A percentile compares a stretch with the other conserved stretches of the same genome.
phyloP scores from a whole-genome alignment of 2,113 vertebrate genomes.

The Larimichthys polyactis region DNA sequence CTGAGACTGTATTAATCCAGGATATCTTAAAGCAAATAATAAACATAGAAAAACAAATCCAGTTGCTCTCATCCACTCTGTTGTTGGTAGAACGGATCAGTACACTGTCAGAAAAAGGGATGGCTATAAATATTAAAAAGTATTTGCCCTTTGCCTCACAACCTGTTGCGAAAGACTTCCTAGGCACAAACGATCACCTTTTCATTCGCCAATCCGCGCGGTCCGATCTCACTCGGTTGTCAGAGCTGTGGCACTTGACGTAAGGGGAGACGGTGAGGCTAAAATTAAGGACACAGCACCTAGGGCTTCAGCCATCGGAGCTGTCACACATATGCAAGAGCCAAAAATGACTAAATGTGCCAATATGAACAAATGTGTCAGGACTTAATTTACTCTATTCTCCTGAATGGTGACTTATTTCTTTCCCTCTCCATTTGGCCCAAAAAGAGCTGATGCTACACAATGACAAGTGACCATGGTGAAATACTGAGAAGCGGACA shows the following conservation, averaged over 20 bases:
- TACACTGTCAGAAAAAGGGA: background rate
- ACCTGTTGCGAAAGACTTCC: constrained; percentile 59
- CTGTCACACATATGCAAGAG: constrained; percentile 39
- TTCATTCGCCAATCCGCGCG: constrained; percentile 18
- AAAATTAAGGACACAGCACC: constrained; percentile 53
- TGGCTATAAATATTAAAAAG: background rate
- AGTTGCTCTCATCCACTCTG: background rate
- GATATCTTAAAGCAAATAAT: background rate
- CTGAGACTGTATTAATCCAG: background rate
- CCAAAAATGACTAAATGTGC: constrained; percentile 36
- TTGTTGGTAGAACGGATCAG: background rate
- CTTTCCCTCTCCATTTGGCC: constrained; percentile 20
- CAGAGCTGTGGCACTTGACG: constrained; percentile 24
- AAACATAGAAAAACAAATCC: too few relatives aligned
- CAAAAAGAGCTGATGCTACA: constrained; percentile 15
- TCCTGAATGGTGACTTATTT: constrained; percentile 26
- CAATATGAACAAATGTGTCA: constrained; percentile 42
- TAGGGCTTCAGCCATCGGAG: constrained; percentile 29
- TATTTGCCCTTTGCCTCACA: constrained; percentile 7
- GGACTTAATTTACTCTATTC: constrained; percentile 47
- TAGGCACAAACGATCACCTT: constrained; percentile 23
- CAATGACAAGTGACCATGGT: constrained; percentile 56
- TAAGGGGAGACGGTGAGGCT: constrained; percentile 35
- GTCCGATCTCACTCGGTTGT: constrained; percentile 25
- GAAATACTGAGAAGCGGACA: constrained; percentile 35